Evolutionary conservation across 2,113 vertebrate genomes (phyloP).

Genomic region (Elanus axillaris): DNA sequence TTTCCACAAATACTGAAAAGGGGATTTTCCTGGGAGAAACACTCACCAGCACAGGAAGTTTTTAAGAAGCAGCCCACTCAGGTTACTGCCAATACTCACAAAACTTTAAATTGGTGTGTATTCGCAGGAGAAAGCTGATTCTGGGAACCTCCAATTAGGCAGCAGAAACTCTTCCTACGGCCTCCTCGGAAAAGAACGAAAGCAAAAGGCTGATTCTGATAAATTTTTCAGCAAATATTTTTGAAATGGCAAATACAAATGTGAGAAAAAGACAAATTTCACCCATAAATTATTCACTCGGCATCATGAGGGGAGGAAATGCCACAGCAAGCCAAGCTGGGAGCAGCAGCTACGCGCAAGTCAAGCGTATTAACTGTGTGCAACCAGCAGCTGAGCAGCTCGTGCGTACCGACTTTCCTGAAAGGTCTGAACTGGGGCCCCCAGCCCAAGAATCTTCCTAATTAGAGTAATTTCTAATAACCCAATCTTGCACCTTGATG

Average conservation of each 20-base stretch:
- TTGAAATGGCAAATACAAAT: background rate
- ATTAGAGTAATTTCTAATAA: background rate
- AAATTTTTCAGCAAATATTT: conserved; percentile 27
- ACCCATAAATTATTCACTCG: background rate
- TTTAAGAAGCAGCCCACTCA: background rate
- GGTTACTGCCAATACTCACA: background rate
- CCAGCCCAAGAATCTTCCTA: background rate
- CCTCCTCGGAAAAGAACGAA: background rate
- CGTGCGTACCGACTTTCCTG: rapidly evolving
- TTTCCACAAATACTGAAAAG: conserved; percentile 17
- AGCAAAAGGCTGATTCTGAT: background rate
- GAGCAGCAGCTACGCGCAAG: background rate
- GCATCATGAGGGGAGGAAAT: background rate
- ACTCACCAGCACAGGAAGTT: background rate
- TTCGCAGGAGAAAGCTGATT: background rate
- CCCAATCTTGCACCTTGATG: background rate
- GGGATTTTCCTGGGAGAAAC: background rate
- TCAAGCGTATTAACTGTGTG: background rate
- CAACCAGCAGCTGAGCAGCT: background rate
- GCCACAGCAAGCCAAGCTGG: background rate
- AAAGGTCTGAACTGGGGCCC: background rate
- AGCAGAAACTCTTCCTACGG: background rate
- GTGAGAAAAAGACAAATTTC: background rate
- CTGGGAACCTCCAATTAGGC: conserved; percentile 20
- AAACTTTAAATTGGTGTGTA: background rate